Evolutionary conservation across 2,888 invertebrate species (phyloP).

Genomic region (Parnassius mnemosyne): DNA sequence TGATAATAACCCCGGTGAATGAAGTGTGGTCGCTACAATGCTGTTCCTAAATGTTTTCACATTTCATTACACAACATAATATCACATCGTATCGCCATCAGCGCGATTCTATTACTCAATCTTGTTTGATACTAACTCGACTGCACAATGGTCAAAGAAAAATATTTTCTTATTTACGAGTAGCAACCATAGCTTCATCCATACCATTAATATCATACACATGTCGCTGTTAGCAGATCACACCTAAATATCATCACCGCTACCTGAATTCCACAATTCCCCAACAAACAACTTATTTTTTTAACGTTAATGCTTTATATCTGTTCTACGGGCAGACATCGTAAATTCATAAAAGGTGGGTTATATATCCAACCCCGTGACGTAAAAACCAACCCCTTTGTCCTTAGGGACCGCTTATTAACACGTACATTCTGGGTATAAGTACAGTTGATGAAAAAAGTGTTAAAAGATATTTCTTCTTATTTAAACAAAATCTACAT

Average conservation of each 20-base stretch:
- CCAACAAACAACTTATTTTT: slow-evolving; percentile 34
- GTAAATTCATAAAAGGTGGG: slow-evolving; percentile 58
- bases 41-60: too few relatives aligned
- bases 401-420: slow-evolving; percentile 56
- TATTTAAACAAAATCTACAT: neutral
- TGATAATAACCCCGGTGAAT: too few relatives aligned
- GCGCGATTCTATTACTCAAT: neutral
- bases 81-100: neutral
- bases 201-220: too few relatives aligned
- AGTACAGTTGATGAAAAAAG: slow-evolving; percentile 27
- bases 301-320: slow-evolving; percentile 47
- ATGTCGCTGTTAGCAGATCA: neutral
- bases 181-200: too few relatives aligned
- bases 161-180: too few relatives aligned
- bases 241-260: slow-evolving; percentile 27
- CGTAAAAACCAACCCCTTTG: slow-evolving; percentile 48
- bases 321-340: slow-evolving; percentile 51
- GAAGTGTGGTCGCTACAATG: too few relatives aligned
- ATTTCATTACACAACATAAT: too few relatives aligned
- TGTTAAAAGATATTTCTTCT: slow-evolving; percentile 6
- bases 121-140: neutral
- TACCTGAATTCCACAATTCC: slow-evolving; percentile 40
- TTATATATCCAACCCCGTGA: slow-evolving; percentile 36
- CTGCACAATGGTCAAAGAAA: too few relatives aligned
- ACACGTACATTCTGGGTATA: slow-evolving; percentile 44